These are phyloP conservation scores for Cardinalis cardinalis DNA, from an alignment of 2,113 vertebrate species.

Conservation along the genomic window DNA sequence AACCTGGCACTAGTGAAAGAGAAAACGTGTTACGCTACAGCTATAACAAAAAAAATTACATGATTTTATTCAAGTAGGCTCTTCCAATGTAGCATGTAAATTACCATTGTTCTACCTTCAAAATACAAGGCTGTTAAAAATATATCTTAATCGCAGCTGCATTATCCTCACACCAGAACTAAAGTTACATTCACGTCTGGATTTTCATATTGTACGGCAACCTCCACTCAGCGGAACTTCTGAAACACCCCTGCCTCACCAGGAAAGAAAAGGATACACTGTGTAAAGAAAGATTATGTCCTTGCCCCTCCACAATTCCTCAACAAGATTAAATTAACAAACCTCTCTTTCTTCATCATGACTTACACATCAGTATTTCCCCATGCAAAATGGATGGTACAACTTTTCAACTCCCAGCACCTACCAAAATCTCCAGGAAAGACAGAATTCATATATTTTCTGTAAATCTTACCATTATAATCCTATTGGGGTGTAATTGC, in stretches of 20 bases:
- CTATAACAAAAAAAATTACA: background rate
- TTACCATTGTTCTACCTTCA: background rate
- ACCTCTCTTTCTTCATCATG: background rate
- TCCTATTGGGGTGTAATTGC: constrained; percentile 84
- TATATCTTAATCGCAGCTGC: constrained; percentile 20
- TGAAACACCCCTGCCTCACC: constrained; percentile 46
- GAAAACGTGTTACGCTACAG: background rate
- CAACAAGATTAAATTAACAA: constrained; percentile 39
- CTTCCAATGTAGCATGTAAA: background rate
- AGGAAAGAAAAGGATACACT: background rate
- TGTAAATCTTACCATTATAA: constrained; percentile 71
- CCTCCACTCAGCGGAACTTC: constrained; percentile 21
- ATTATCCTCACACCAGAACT: constrained; percentile 8
- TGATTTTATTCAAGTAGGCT: background rate
- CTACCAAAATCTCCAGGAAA: constrained; percentile 22
- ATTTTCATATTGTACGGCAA: background rate
- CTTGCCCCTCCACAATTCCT: background rate
- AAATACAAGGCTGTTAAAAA: background rate
- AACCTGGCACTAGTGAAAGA: background rate
- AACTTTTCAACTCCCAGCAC: constrained; percentile 31
- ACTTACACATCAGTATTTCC: background rate
- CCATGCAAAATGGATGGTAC: constrained; percentile 9
- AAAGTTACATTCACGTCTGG: background rate
- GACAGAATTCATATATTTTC: constrained; percentile 6
- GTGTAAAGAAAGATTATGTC: constrained; percentile 1